Conservation (phyloP, 2,888 invertebrate genomes). For the Limenitis camilla region DNA sequence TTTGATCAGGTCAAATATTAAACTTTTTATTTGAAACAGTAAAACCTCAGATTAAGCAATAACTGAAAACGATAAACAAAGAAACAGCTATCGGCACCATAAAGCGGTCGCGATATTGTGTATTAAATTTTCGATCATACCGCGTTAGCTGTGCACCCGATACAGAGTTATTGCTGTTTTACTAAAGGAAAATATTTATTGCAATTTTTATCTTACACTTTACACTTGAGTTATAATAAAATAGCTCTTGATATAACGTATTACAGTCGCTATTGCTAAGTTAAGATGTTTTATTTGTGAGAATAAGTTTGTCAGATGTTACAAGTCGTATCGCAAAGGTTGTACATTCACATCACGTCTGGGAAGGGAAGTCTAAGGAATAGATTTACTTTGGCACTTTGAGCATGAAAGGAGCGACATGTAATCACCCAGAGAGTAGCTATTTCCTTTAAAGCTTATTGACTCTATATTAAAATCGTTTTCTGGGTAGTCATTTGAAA, state of each 20-base stretch:
- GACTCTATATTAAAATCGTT: slow-evolving; percentile 4
- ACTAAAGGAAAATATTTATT: slow-evolving; percentile 29
- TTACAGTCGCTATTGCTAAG: slow-evolving; percentile 12
- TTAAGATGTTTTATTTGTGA: slow-evolving; percentile 1
- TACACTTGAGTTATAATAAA: neutral
- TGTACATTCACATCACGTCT: slow-evolving; percentile 46
- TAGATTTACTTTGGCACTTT: slow-evolving; percentile 38
- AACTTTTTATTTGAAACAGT: slow-evolving; percentile 3
- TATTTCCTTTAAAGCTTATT: slow-evolving; percentile 14
- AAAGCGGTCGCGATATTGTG: slow-evolving; percentile 47
- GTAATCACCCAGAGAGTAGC: slow-evolving; percentile 17
- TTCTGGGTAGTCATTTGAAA: too few species aligned
- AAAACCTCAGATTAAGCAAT: slow-evolving; percentile 30
- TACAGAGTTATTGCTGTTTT: slow-evolving; percentile 47
- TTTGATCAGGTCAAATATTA: neutral
- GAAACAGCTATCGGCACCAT: slow-evolving; percentile 46
- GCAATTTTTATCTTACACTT: slow-evolving; percentile 23
- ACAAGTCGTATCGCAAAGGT: slow-evolving; percentile 23
- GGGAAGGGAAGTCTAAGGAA: slow-evolving; percentile 37
- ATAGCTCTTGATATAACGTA: slow-evolving; percentile 8
- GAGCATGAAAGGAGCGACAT: slow-evolving; percentile 22
- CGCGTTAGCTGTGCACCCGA: slow-evolving; percentile 38
- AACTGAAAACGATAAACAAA: slow-evolving; percentile 49
- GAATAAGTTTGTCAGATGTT: slow-evolving; percentile 16
- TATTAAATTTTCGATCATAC: slow-evolving; percentile 55